A percentile compares a stretch with the other conserved stretches of the same genome.
phyloP scores from a whole-genome alignment of 2,113 vertebrate species.

The Sphyrna mokarran region DNA sequence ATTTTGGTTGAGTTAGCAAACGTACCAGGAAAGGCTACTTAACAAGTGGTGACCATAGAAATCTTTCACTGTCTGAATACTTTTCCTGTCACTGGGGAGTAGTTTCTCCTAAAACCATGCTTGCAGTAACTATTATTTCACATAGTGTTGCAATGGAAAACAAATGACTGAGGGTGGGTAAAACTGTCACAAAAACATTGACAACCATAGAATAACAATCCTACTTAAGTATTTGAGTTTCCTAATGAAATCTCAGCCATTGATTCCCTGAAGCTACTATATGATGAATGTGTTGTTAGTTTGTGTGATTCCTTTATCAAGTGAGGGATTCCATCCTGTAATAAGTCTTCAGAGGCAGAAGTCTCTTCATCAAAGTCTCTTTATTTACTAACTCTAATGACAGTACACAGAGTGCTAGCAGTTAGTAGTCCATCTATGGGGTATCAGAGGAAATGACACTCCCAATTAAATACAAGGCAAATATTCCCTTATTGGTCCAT shows the following conservation, averaged over 20 bases:
- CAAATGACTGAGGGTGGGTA: neutral
- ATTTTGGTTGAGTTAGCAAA: neutral
- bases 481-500: no score
- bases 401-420: no score
- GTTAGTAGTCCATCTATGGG: no score
- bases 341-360: no score
- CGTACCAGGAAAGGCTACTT: neutral
- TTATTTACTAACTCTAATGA: no score
- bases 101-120: neutral
- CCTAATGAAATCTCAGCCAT: neutral
- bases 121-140: neutral
- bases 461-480: no score
- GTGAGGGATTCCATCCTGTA: neutral
- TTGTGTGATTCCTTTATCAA: neutral
- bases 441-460: no score
- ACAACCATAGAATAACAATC: neutral
- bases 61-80: neutral
- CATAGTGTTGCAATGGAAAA: neutral
- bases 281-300: neutral
- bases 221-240: neutral
- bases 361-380: no score
- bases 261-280: neutral
- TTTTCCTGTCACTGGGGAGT: neutral
- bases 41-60: neutral
- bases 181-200: neutral